Percentiles rank a stretch among this genome's conserved stretches.
Conservation (phyloP, 2,888 invertebrate genomes). For the Drosophila suboccidentalis region DNA sequence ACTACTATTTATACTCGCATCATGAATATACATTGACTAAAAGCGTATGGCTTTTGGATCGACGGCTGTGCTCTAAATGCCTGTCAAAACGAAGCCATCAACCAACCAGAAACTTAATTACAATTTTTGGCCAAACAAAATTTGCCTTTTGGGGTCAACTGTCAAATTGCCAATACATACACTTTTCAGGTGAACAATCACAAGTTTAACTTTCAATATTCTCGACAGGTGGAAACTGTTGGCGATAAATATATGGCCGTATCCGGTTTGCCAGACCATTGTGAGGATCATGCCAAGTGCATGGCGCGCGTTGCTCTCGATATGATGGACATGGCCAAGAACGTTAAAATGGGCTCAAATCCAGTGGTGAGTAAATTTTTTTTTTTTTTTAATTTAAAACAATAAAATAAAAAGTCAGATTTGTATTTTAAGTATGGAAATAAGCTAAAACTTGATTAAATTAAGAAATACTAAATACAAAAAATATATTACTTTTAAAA, state of each 20-base stretch:
- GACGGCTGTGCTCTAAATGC: conserved; percentile 18
- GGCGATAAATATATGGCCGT: conserved; percentile 99
- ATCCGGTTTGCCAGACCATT: conserved; percentile 96
- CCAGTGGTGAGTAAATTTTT: conserved; percentile 91
- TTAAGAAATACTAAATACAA: too few relatives aligned
- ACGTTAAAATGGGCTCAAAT: conserved; percentile 94
- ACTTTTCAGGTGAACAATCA: background rate
- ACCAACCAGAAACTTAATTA: conserved; percentile 63
- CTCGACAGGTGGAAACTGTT: conserved; percentile 95
- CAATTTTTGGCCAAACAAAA: conserved; percentile 36
- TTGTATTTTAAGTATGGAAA: too few relatives aligned
- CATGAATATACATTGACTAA: conserved; percentile 18
- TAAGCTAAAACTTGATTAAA: too few relatives aligned
- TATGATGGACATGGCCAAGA: conserved; percentile 97
- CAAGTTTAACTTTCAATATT: conserved; percentile 13
- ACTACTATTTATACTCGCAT: conserved; percentile 4
- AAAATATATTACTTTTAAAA: too few relatives aligned
- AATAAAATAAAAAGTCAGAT: too few relatives aligned
- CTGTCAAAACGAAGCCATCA: conserved; percentile 44
- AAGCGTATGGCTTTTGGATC: background rate
- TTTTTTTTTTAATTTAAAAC: too few relatives aligned
- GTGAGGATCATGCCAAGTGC: conserved; percentile 95
- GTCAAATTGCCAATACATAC: conserved; percentile 39
- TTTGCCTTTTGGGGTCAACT: conserved; percentile 55
- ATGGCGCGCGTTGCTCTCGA: conserved; percentile 96